phyloP scores from a whole-genome alignment of 2,797 vertebrate genomes.

The Synanceia verrucosa region DNA sequence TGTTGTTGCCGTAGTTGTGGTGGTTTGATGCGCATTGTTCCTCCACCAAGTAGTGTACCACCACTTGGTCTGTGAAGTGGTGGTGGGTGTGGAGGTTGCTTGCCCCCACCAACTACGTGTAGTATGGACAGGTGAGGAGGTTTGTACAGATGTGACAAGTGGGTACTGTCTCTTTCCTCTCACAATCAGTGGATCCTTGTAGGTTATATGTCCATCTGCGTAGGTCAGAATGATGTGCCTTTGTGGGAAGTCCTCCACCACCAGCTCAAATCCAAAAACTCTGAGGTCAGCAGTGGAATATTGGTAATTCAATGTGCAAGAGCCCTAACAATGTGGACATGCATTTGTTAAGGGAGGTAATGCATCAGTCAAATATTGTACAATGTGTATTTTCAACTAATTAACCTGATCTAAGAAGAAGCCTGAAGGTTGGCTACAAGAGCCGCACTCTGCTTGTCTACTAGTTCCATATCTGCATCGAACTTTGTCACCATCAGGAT shows the following conservation, averaged over 20 bases:
- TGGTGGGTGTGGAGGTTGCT: too few relatives aligned
- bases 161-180: conserved; percentile 16
- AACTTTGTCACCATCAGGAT: conserved; percentile 69
- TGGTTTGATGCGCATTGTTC: too few relatives aligned
- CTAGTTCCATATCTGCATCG: conserved; percentile 57
- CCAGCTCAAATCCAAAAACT: conserved; percentile 58
- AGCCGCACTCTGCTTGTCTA: not conserved
- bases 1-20: not conserved
- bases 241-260: conserved; percentile 71
- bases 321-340: conserved; percentile 27
- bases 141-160: too few relatives aligned
- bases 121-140: too few relatives aligned
- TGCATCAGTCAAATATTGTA: not conserved
- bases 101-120: too few relatives aligned
- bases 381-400: not conserved
- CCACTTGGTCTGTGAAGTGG: too few relatives aligned
- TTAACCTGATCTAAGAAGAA: conserved; percentile 63
- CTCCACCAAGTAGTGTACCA: not conserved
- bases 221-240: conserved; percentile 46
- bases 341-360: not conserved
- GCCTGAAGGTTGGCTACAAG: conserved; percentile 40
- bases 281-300: fast-evolving
- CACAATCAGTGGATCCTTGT: not conserved
- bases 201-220: conserved; percentile 38
- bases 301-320: conserved; percentile 56